phyloP scores from a whole-genome alignment of 2,113 vertebrate genomes.

The Heterochromis multidens region DNA sequence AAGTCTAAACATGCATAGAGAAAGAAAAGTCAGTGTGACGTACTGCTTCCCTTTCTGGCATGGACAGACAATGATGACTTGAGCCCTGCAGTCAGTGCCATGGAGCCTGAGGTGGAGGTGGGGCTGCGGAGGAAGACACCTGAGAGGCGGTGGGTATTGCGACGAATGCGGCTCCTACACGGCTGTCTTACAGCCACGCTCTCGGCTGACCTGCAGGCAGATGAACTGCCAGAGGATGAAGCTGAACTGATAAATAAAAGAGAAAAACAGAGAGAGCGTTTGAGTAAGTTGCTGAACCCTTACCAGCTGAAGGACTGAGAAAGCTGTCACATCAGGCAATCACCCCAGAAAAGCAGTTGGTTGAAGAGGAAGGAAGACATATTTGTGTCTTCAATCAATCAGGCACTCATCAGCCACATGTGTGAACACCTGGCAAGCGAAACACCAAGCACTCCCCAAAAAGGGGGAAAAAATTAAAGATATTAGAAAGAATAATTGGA shows the following conservation, averaged over 20 bases:
- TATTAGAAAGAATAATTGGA: fast-evolving
- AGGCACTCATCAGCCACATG: neutral
- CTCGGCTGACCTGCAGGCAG: constrained; percentile 58
- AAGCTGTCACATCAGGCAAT: fast-evolving
- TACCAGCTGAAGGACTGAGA: neutral
- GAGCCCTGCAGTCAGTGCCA: constrained; percentile 32
- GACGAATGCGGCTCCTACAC: constrained; percentile 68
- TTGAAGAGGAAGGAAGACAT: neutral
- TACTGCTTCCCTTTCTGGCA: constrained; percentile 58
- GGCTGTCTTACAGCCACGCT: constrained; percentile 59
- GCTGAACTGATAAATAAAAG: constrained; percentile 56
- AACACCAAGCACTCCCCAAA: neutral
- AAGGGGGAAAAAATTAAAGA: neutral
- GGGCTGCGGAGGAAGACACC: constrained; percentile 70
- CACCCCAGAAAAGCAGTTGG: too few species aligned
- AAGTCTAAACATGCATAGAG: neutral
- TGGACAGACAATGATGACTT: constrained; percentile 39
- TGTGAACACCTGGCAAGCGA: too few species aligned
- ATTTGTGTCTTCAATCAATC: neutral
- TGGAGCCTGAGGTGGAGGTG: constrained; percentile 29
- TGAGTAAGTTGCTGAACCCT: neutral
- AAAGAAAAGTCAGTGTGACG: neutral
- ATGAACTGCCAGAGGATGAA: constrained; percentile 49
- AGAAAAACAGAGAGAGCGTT: neutral
- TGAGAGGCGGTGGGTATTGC: constrained; percentile 75